A percentile compares a stretch with the other conserved stretches of the same genome.
phyloP scores from a whole-genome alignment of 2,113 vertebrate genomes.

The Ardeotis arabs region DNA sequence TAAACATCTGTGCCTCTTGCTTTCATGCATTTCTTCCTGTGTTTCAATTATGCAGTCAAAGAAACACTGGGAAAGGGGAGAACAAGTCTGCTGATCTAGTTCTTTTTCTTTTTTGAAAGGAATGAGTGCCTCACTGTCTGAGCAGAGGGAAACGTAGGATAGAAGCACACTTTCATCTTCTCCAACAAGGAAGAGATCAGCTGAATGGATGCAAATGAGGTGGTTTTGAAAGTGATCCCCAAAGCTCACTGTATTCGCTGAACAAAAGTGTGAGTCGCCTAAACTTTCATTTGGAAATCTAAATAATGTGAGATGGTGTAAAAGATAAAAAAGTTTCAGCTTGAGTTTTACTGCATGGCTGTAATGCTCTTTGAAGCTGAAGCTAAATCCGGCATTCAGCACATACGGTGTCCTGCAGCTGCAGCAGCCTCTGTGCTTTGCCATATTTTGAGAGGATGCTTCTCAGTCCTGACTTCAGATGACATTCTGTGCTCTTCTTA shows the following conservation, averaged over 20 bases:
- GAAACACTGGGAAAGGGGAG: background rate
- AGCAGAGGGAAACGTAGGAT: background rate
- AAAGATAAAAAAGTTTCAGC: background rate
- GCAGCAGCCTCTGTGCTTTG: background rate
- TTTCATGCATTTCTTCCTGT: background rate
- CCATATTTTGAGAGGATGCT: background rate
- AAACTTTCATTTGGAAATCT: constrained; percentile 6
- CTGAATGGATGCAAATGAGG: constrained; percentile 49
- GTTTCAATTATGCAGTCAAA: constrained; percentile 66
- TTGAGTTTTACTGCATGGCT: background rate
- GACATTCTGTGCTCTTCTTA: background rate
- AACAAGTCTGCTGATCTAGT: constrained; percentile 23
- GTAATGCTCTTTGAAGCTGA: background rate
- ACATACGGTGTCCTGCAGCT: background rate
- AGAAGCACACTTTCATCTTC: constrained; percentile 49
- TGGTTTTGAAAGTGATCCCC: constrained; percentile 21
- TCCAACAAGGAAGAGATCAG: background rate
- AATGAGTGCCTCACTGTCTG: constrained; percentile 27
- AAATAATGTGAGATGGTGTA: background rate
- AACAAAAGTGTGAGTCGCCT: background rate
- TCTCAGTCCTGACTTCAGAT: background rate
- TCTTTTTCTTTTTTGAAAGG: constrained; percentile 18
- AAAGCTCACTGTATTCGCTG: background rate
- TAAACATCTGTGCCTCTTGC: constrained; percentile 67
- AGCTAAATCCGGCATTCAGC: background rate